Conservation (phyloP, 2,113 vertebrate species). For the Empidonax traillii region DNA sequence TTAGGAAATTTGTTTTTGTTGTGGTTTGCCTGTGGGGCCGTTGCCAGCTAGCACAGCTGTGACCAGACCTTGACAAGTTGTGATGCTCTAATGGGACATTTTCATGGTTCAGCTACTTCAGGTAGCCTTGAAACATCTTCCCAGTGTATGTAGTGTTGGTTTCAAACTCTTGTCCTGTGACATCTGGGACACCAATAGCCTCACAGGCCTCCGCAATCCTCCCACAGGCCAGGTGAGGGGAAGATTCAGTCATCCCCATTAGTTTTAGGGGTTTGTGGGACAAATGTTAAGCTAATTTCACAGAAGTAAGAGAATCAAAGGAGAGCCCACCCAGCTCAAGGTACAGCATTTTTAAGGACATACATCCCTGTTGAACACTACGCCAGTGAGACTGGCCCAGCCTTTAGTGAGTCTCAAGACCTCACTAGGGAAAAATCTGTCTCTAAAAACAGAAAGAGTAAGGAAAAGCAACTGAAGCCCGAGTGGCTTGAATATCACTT, state of each 20-base stretch:
- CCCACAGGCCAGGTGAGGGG: background rate
- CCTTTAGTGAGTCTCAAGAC: background rate
- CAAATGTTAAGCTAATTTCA: background rate
- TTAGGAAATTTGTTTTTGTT: background rate
- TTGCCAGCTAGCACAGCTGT: background rate
- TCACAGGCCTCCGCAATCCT: fast-evolving
- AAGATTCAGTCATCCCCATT: background rate
- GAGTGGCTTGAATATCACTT: background rate
- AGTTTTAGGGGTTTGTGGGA: background rate
- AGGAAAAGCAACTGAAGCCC: background rate
- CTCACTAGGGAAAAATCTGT: background rate
- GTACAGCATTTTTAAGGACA: background rate
- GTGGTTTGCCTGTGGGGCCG: background rate
- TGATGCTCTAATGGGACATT: background rate
- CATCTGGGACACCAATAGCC: background rate
- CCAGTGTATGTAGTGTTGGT: background rate
- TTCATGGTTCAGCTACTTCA: fast-evolving
- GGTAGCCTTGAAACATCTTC: background rate
- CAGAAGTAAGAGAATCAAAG: background rate
- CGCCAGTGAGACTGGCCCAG: background rate
- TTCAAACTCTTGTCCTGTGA: background rate
- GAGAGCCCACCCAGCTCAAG: background rate
- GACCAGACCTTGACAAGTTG: fast-evolving
- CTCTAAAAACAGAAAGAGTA: background rate
- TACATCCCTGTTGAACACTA: fast-evolving